A percentile compares a stretch with the other conserved stretches of the same genome.
Evolutionary conservation across 1,140 invertebrate genomes (phyloP).

Genomic region (Saccostrea echinata): DNA sequence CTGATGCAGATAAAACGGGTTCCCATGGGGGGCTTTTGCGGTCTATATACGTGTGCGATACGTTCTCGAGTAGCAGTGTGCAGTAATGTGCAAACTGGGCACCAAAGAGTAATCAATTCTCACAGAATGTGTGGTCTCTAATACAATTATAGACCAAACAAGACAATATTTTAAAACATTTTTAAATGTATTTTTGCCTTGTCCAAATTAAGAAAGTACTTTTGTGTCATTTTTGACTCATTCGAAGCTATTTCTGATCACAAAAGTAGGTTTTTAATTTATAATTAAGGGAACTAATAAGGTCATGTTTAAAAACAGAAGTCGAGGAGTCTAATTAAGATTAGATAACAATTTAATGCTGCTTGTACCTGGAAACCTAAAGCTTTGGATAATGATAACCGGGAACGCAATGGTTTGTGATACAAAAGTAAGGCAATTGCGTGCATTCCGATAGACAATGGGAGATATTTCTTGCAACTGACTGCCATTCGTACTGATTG

Average conservation of each 20-base stretch:
- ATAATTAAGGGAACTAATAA: constrained; percentile 22
- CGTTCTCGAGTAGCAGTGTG: not conserved
- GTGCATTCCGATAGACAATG: too few species aligned
- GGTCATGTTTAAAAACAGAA: constrained; percentile 34
- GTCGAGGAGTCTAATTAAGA: not conserved
- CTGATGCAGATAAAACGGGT: constrained; percentile 7
- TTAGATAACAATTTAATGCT: not conserved
- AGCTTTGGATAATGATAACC: constrained; percentile 7
- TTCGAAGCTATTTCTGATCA: constrained; percentile 1
- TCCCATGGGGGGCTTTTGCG: not conserved
- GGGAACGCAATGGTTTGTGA: not conserved
- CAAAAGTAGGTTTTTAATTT: not conserved
- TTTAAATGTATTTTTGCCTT: not conserved
- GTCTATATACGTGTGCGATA: not conserved
- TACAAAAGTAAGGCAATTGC: not conserved
- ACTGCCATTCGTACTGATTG: too few species aligned
- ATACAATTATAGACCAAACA: not conserved
- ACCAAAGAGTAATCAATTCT: not conserved
- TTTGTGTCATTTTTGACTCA: not conserved
- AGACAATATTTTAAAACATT: not conserved
- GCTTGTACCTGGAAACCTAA: constrained; percentile 1
- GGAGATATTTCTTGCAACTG: too few species aligned
- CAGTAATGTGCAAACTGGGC: not conserved
- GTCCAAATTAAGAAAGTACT: not conserved
- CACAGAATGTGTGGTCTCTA: not conserved